Evolutionary conservation across 2,113 vertebrate genomes (phyloP).

Genomic region (Muscicapa adusta): DNA sequence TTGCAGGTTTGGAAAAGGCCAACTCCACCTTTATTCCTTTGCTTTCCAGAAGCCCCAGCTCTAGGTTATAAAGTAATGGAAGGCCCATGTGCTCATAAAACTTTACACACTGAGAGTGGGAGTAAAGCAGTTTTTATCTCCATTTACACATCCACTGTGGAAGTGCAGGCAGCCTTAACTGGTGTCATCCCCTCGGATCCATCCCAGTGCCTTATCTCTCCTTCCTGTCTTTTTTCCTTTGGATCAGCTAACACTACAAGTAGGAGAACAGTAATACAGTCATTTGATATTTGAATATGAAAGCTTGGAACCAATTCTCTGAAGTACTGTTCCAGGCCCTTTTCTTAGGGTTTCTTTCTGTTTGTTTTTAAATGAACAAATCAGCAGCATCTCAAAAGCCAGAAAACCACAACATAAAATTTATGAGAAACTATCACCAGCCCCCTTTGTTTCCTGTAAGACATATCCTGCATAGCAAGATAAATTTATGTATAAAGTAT

Average conservation of each 20-base stretch:
- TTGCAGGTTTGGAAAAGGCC: not conserved
- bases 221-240: not conserved
- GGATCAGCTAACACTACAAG: not conserved
- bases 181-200: not conserved
- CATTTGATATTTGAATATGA: not conserved
- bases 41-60: not conserved
- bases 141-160: not conserved
- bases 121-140: not conserved
- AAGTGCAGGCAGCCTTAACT: not conserved
- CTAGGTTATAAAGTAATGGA: not conserved
- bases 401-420: conserved; percentile 1
- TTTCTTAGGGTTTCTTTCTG: not conserved
- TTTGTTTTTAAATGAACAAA: not conserved
- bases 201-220: not conserved
- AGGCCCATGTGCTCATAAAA: not conserved
- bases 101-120: not conserved
- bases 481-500: not conserved
- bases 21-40: not conserved
- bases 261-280: not conserved
- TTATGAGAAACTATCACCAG: not conserved
- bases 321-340: not conserved
- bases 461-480: not conserved
- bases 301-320: not conserved
- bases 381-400: not conserved
- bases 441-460: not conserved